Base-by-base conservation (phyloP, 2,113 vertebrate species). In the Trematocara unimaculatum region DNA sequence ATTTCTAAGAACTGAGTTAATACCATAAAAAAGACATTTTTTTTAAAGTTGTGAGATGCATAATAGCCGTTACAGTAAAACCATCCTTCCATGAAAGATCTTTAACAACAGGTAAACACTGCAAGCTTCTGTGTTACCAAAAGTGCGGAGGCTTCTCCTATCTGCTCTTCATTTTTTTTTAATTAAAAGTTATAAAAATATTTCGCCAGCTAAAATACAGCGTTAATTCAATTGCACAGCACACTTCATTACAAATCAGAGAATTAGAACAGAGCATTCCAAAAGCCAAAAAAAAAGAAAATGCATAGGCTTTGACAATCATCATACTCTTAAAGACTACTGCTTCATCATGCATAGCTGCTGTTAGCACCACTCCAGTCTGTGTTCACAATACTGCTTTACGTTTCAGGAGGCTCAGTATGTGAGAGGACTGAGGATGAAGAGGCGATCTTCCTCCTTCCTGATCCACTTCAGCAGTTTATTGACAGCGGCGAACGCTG, bases 391-490 rank as follows among this genome's bases (percentile, higher is more conserved):
- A 40, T 51, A 42, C 26, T 4, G 35, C 74, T 64, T 58, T 8
- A 4, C 23, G 11, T 40, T 60, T 49, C 13, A 38, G 83, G 45
- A 49, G 49, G 49, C 4, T 99, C 97, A 99, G 91, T 99, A 99
- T 0, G 98, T 99, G 88, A 97, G 97, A 13, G 98, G 98, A 0
- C 96, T 97, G 89, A 99, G 97, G 93, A 99, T 99, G 95, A 99
- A 99, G 85, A 99, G 98, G 18, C 97, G 96, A 56, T 99, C 99
- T 90, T 99, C 99, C 92, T 99, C 99, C 93, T 97, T 99, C 88
- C 98, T 97, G 95, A 99, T 99, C 99, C 99, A 99, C 95, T 98
- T 98, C 94, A 99, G 97, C 87, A 99, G 97, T 92, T 98, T 99
- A 95, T 94, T 98, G 91, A 98, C 97, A 53, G 98, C 97, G 17